Evolutionary conservation across 1,140 invertebrate species (phyloP).

Genomic region (Dendroctonus ponderosae): DNA sequence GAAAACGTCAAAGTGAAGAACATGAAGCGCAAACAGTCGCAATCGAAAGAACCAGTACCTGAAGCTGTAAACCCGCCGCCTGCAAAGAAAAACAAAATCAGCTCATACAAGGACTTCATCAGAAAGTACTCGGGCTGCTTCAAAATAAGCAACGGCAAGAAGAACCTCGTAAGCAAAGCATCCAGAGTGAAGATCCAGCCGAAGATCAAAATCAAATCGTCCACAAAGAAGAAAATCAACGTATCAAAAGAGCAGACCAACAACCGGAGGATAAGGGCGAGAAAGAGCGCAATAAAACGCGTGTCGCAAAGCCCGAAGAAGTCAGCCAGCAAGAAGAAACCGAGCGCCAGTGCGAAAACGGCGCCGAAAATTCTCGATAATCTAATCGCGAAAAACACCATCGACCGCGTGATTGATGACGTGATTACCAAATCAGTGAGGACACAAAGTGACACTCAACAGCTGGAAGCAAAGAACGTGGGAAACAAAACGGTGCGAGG

Average conservation of each 20-base stretch:
- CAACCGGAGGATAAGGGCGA: slow-evolving; percentile 37
- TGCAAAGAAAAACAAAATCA: slow-evolving; percentile 42
- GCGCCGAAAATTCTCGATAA: slow-evolving; percentile 54
- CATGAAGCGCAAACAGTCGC: slow-evolving; percentile 48
- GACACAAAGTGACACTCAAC: not conserved
- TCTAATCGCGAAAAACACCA: slow-evolving; percentile 57
- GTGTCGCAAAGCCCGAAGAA: slow-evolving; percentile 36
- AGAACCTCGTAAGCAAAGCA: slow-evolving; percentile 48
- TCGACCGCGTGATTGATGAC: slow-evolving; percentile 54
- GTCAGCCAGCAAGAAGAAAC: too few species aligned
- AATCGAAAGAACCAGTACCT: slow-evolving; percentile 38
- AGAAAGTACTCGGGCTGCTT: slow-evolving; percentile 49
- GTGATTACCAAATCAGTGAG: slow-evolving; percentile 44
- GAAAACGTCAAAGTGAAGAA: slow-evolving; percentile 51
- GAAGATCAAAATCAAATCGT: slow-evolving; percentile 33
- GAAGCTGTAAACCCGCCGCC: slow-evolving; percentile 22
- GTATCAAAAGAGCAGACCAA: slow-evolving; percentile 48
- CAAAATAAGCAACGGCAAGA: slow-evolving; percentile 51
- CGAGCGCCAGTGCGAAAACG: slow-evolving; percentile 40
- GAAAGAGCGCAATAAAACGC: slow-evolving; percentile 28
- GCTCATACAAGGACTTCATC: slow-evolving; percentile 52
- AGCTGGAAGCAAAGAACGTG: not conserved
- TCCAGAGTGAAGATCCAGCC: slow-evolving; percentile 31
- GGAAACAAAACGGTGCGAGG: slow-evolving; percentile 20
- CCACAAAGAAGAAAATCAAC: slow-evolving; percentile 48